Evolutionary conservation across 2,113 vertebrate genomes (phyloP), one percentile per base, ranked within the genome.

Genomic region (Cheilinus undulatus): DNA sequence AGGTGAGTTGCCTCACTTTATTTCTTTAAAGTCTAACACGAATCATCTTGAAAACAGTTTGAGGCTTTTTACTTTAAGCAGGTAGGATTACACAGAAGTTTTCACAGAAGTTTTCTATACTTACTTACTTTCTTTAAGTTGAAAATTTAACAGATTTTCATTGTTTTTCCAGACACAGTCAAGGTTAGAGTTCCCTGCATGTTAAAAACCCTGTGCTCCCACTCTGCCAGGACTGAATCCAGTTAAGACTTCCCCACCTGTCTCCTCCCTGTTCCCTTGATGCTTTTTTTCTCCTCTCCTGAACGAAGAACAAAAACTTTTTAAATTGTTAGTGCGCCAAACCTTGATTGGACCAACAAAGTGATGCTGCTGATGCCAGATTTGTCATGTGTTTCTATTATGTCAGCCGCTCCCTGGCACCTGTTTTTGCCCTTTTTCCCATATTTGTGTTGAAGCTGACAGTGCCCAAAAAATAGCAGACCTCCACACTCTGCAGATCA

Each of bases 121-220:
- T 68, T 57, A 53, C 15, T 20, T 30, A 57, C 30, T 70, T 30
- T 14, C 64, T 28, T 64, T 36, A 7, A 74, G 62, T 59, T 60
- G 79, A 53, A 81, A 86, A 86, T 89, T 88, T 82, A 85, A 79
- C 51, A 22, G 26, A 68, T 73, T 78, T 71, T 76, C 67, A 69
- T 59, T 75, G 59, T 77, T 69, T 60, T 58, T 53, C 36, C 50
- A n/a, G 58, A 54, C 59, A 45, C 42, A 71, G 61, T 56, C 73
- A 79, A 78, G 58, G 78, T 74, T 76, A 78, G 74, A 81, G 65
- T 73, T 86, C 14, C 38, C 43, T 53, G 54, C 42, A 24, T 72
- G 28, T 50, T 40, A 40, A 62, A 34, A 59, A 10, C 17, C n/a
- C 46, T 28, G 26, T 63, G 43, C 48, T 77, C 42, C 38, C 53